Percentiles rank a stretch among this genome's conserved stretches.
These are phyloP conservation scores for Pseudorhombus dupliciocellatus DNA, from an alignment of 2,113 vertebrate genomes.

Conservation along the genomic window DNA sequence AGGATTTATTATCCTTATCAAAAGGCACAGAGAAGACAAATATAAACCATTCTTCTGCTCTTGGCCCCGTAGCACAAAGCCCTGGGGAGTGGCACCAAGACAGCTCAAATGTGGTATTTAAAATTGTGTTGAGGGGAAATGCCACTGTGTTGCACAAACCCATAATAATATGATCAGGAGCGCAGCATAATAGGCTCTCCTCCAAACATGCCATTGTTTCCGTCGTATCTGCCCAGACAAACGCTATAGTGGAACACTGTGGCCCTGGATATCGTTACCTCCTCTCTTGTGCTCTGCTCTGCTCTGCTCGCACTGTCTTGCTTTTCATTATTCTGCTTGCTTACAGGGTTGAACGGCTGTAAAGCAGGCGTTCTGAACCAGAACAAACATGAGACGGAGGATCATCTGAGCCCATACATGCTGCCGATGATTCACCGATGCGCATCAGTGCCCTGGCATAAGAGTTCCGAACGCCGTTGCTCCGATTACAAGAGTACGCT, in stretches of 20 bases:
- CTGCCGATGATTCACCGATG: not conserved
- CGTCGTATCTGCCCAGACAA: slow-evolving; percentile 21
- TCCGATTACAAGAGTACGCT: not conserved
- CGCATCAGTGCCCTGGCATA: not conserved
- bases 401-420: not conserved
- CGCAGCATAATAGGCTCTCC: slow-evolving; percentile 14
- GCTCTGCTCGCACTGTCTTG: slow-evolving; percentile 1
- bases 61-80: slow-evolving; percentile 41
- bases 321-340: slow-evolving; percentile 16
- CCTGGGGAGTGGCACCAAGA: slow-evolving; percentile 32
- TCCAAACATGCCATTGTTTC: slow-evolving; percentile 45
- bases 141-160: slow-evolving; percentile 10
- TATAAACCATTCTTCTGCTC: slow-evolving; percentile 55
- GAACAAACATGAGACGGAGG: not conserved
- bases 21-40: slow-evolving; percentile 64
- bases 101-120: slow-evolving; percentile 33
- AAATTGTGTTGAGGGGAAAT: slow-evolving; percentile 42
- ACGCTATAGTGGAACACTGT: slow-evolving; percentile 21
- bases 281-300: not conserved
- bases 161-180: slow-evolving; percentile 31
- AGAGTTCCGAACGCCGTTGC: not conserved
- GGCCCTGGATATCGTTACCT: slow-evolving; percentile 13
- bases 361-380: not conserved
- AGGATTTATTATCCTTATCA: slow-evolving; percentile 67
- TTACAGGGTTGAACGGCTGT: slow-evolving; percentile 7